A percentile compares a stretch with the other conserved stretches of the same genome.
These are phyloP conservation scores for Vulpes ferrilata DNA, from an alignment of 2,113 vertebrate genomes.

Conservation along the genomic window DNA sequence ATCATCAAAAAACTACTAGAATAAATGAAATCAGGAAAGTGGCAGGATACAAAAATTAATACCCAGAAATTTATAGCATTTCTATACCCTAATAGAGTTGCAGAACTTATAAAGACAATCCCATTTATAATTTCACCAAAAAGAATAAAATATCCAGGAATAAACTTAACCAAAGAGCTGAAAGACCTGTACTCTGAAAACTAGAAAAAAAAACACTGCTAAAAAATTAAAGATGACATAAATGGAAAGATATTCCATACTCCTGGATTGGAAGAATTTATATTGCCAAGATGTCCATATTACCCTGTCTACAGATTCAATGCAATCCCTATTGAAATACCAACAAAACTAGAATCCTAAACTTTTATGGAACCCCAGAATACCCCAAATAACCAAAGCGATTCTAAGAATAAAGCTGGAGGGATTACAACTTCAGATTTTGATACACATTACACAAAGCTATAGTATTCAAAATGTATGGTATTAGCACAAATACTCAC, in stretches of 20 bases:
- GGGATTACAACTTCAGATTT: not conserved
- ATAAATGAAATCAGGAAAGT: not conserved
- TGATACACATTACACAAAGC: not conserved
- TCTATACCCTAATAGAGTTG: not conserved
- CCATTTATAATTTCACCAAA: not conserved
- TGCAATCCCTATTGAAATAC: not conserved
- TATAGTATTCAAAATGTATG: not conserved
- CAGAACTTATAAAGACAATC: not conserved
- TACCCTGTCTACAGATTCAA: not conserved
- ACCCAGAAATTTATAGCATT: not conserved
- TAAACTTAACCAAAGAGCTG: not conserved
- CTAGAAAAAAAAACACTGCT: not conserved
- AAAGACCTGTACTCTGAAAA: not conserved
- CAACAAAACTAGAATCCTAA: not conserved
- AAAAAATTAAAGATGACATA: not conserved
- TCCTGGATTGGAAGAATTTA: not conserved
- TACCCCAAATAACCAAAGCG: not conserved
- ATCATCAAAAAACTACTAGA: not conserved
- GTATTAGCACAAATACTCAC: not conserved
- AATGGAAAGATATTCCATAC: not conserved
- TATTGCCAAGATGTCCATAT: not conserved
- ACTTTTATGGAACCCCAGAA: not conserved
- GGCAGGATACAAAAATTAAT: not conserved
- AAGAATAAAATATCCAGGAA: not conserved
- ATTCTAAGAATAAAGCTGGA: not conserved